Conservation (phyloP, 2,797 vertebrate genomes). For the Dendrocincla tyrannina region DNA sequence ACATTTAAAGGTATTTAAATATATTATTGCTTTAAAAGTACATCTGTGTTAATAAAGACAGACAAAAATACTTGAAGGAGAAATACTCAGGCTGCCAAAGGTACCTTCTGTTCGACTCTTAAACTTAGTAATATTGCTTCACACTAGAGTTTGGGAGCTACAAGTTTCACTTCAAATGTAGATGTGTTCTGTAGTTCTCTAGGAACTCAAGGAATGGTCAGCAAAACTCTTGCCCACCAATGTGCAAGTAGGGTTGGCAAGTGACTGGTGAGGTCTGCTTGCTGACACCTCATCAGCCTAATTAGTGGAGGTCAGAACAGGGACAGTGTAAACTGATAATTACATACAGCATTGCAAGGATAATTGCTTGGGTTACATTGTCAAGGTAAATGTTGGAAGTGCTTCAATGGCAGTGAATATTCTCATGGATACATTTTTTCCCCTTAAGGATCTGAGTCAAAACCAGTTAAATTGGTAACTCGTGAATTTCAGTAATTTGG, state of each 20-base stretch:
- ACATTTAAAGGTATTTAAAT: not conserved
- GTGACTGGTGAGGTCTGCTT: not conserved
- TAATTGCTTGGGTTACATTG: not conserved
- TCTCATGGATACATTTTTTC: not conserved
- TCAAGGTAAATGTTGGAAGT: not conserved
- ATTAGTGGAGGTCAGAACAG: conserved; percentile 15
- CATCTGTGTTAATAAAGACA: not conserved
- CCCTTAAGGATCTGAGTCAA: not conserved
- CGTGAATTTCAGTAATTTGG: not conserved
- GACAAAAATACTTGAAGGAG: not conserved
- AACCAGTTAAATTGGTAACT: not conserved
- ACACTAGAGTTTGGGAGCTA: not conserved
- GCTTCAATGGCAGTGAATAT: not conserved
- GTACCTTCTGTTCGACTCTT: not conserved
- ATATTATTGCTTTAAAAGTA: not conserved
- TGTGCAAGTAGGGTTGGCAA: not conserved
- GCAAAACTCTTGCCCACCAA: not conserved
- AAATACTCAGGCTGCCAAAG: not conserved
- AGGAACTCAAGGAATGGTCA: not conserved
- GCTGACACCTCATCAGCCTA: not conserved
- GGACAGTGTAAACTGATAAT: not conserved
- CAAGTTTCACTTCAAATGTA: not conserved
- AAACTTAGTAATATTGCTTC: not conserved
- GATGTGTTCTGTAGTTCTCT: not conserved
- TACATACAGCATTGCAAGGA: not conserved